Conservation (phyloP, 2,888 invertebrate genomes). For the Hylaea fasciaria region DNA sequence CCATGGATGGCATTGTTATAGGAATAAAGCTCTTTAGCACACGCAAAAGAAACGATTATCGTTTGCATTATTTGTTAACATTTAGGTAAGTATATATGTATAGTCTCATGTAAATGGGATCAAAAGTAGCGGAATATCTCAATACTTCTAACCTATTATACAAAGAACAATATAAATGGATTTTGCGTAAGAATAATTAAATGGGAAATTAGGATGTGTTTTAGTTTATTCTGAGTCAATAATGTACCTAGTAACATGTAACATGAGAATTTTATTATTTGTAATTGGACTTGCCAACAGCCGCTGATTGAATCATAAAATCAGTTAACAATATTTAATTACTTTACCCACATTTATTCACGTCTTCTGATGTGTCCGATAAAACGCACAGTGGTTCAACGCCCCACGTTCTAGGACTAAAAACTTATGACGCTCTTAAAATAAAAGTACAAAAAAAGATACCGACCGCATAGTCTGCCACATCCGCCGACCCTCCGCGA, state of each 20-base stretch:
- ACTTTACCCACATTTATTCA: conserved; percentile 16
- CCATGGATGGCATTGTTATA: conserved; percentile 2
- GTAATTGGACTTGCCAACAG: neutral
- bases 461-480: conserved; percentile 14
- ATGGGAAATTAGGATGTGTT: too few species aligned
- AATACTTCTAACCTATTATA: too few species aligned
- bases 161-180: too few species aligned
- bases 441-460: conserved; percentile 22
- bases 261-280: neutral
- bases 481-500: conserved; percentile 21
- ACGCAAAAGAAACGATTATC: too few species aligned
- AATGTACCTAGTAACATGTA: too few species aligned
- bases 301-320: conserved; percentile 4
- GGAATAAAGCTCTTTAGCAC: conserved; percentile 3
- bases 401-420: conserved; percentile 13
- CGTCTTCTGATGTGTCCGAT: conserved; percentile 25
- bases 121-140: too few species aligned
- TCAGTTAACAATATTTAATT: conserved; percentile 8
- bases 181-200: too few species aligned
- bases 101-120: too few species aligned
- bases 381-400: conserved; percentile 25
- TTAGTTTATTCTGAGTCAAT: too few species aligned
- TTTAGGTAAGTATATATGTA: too few species aligned
- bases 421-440: conserved; percentile 17
- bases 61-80: too few species aligned